A percentile compares a stretch with the other conserved stretches of the same genome.
These are phyloP conservation scores for Cryptoblepharus egeriae DNA, from an alignment of 2,797 vertebrate genomes.

Conservation along the genomic window DNA sequence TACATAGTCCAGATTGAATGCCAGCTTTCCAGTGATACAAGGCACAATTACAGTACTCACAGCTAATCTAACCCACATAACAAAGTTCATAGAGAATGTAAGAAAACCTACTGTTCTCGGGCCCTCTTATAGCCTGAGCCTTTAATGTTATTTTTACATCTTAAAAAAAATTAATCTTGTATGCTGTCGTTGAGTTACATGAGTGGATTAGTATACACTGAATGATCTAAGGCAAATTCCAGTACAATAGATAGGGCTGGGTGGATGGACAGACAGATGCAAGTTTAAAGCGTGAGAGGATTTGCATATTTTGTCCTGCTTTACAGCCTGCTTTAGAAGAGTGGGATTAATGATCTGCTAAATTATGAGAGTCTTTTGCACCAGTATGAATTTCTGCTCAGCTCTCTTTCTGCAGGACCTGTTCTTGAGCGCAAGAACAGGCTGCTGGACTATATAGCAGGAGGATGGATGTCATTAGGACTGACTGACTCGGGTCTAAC, in stretches of 20 bases:
- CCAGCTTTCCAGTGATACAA: conserved; percentile 53
- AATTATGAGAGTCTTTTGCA: conserved; percentile 74
- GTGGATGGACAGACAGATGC: conserved; percentile 73
- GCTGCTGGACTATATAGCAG: too few species aligned
- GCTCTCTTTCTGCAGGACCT: conserved; percentile 51
- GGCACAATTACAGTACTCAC: conserved; percentile 55
- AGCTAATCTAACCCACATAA: conserved; percentile 36
- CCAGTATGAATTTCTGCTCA: conserved; percentile 57
- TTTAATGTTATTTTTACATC: conserved; percentile 38
- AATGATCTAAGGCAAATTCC: conserved; percentile 57
- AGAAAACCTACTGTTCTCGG: conserved; percentile 20
- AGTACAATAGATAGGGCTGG: conserved; percentile 65
- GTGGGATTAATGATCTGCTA: conserved; percentile 80
- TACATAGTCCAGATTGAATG: conserved; percentile 54
- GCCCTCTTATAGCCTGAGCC: conserved; percentile 4
- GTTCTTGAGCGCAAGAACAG: conserved; percentile 41
- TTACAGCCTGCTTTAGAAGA: conserved; percentile 75
- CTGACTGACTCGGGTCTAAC: not conserved
- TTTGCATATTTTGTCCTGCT: conserved; percentile 79
- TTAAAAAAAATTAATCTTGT: conserved; percentile 55
- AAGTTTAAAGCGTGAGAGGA: conserved; percentile 74
- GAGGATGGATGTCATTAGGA: not conserved
- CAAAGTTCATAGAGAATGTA: conserved; percentile 39
- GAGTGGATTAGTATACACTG: conserved; percentile 67
- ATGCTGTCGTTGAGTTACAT: conserved; percentile 65